Conservation (phyloP, 2,888 invertebrate species). For the Drosophila diplacantha region DNA sequence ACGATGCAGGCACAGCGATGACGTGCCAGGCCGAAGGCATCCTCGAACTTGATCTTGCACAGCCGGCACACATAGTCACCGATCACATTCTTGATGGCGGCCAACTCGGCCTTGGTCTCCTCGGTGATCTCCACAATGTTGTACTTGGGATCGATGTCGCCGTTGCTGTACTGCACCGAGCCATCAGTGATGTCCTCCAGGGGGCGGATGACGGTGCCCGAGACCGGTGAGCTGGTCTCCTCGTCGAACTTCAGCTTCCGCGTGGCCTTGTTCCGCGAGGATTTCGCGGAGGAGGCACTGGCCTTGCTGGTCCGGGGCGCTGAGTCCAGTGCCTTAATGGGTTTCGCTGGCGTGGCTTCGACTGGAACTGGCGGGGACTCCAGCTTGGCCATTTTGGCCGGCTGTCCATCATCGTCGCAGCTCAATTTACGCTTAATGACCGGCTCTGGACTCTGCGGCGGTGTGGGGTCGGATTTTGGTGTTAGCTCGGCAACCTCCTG, state of each 20-base stretch:
- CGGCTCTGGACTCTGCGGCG: constrained; percentile 83
- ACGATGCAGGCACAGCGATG: constrained; percentile 97
- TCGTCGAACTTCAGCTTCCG: constrained; percentile 93
- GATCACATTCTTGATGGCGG: constrained; percentile 96
- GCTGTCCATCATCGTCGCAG: constrained; percentile 16
- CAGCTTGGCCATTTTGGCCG: constrained; percentile 24
- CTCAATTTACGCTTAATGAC: constrained; percentile 62
- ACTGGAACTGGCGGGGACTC: constrained; percentile 3
- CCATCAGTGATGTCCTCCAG: constrained; percentile 89
- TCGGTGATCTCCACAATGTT: constrained; percentile 98
- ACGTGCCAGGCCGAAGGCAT: constrained; percentile 97
- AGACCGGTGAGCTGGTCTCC: constrained; percentile 94
- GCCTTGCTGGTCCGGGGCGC: constrained; percentile 74
- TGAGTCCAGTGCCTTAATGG: constrained; percentile 65
- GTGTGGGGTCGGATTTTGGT: constrained; percentile 80
- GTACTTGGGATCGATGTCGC: constrained; percentile 96
- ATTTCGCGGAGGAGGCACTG: constrained; percentile 53
- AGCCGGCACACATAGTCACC: constrained; percentile 97
- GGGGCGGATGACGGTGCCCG: constrained; percentile 94
- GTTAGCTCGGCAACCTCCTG: not conserved
- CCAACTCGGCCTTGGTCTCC: constrained; percentile 94
- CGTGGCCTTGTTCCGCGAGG: constrained; percentile 81
- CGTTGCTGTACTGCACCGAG: constrained; percentile 83
- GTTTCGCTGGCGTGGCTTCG: constrained; percentile 70
- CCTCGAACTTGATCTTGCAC: constrained; percentile 93